Evolutionary conservation across 2,113 vertebrate genomes (phyloP).

Genomic region (Toxostoma redivivum): DNA sequence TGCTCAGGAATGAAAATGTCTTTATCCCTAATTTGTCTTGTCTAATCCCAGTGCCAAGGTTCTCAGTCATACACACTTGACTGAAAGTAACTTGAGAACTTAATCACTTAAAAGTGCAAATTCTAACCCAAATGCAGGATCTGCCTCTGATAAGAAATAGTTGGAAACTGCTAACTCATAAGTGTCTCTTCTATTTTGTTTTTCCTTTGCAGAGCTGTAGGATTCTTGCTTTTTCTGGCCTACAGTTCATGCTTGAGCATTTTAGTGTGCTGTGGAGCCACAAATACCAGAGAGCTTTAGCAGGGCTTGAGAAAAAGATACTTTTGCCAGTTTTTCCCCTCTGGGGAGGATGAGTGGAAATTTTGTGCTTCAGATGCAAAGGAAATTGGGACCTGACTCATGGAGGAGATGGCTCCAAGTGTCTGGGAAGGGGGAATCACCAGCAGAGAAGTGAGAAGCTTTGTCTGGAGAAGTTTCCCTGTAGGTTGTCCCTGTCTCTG

Average conservation of each 20-base stretch:
- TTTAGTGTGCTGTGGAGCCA: background rate
- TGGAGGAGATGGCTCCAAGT: background rate
- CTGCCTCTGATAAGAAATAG: background rate
- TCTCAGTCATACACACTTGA: background rate
- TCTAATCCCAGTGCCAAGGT: background rate
- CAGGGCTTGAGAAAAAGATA: background rate
- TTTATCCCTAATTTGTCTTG: background rate
- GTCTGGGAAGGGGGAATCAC: background rate
- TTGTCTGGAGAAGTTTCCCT: background rate
- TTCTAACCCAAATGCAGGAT: background rate
- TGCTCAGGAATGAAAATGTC: background rate
- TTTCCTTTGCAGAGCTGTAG: background rate
- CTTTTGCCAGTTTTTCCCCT: background rate
- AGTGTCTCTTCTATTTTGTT: background rate
- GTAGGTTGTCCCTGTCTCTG: background rate
- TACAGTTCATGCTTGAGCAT: background rate
- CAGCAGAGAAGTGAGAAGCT: background rate
- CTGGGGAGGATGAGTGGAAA: background rate
- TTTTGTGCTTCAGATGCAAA: background rate
- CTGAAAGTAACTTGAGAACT: slow-evolving; percentile 24
- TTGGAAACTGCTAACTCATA: background rate
- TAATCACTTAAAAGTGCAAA: background rate
- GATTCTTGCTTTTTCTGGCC: background rate
- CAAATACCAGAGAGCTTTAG: background rate
- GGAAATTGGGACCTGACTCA: background rate